Percentiles rank a stretch among this genome's conserved stretches.
Evolutionary conservation across 2,113 vertebrate genomes (phyloP).

Genomic region (Aramus guarauna): DNA sequence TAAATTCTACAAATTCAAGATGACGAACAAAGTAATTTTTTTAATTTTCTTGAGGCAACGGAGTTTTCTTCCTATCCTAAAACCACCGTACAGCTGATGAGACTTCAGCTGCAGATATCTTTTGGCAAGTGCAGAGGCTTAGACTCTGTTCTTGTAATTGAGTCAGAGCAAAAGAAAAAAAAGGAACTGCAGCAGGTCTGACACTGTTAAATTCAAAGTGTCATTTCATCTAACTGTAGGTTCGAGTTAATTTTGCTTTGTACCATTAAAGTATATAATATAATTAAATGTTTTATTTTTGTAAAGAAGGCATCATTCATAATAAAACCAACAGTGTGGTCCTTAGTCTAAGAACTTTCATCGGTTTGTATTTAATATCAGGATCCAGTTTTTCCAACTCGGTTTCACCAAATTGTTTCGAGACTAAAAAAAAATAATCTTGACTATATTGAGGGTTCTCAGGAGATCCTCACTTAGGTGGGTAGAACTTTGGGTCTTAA

Average conservation of each 20-base stretch:
- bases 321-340: background rate
- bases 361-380: background rate
- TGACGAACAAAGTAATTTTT: background rate
- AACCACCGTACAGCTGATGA: background rate
- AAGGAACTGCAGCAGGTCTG: background rate
- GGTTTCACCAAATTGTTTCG: background rate
- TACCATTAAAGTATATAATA: background rate
- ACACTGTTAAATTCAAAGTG: background rate
- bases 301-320: background rate
- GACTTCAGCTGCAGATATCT: background rate
- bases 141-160: background rate
- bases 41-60: background rate
- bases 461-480: background rate
- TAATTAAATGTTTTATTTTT: background rate
- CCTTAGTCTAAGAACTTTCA: background rate
- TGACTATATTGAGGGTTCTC: background rate
- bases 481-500: background rate
- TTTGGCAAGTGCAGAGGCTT: background rate
- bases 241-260: background rate
- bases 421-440: background rate
- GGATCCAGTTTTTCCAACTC: background rate
- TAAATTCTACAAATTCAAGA: background rate
- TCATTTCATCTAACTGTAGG: background rate
- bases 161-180: background rate
- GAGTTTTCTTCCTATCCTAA: background rate